Base-by-base conservation (phyloP, 2,797 vertebrate genomes). In the Anabas testudineus region DNA sequence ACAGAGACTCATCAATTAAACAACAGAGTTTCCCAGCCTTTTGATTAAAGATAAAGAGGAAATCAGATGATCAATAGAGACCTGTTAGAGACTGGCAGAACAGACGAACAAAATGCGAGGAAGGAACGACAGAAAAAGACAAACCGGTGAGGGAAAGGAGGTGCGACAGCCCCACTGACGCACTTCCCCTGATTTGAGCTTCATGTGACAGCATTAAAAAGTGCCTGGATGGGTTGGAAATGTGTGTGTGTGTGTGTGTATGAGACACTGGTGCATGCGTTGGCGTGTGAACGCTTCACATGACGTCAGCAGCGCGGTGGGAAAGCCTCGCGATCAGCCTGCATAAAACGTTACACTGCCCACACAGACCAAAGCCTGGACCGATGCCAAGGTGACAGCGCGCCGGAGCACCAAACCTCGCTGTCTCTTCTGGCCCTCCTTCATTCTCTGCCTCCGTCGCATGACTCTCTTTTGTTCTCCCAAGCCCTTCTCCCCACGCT, bases 31-130 rank as follows among this genome's bases (percentile, higher is more conserved):
- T 88, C 81, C 86, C 83, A 86, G 86, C 82, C 91, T 93, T 95
- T 95, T 95, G 93, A 95, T 94, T 94, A 94, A 94, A 94, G 91
- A 94, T 94, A 92, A 94, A 94, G 92, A 91, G 90, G 90, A 94
- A 93, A 92, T 87, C 74, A 68, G 83, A 90, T 85, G 91, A 94
- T 94, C 92, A 94, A 93, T 94, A 86, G 87, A 83, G 89, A 91
- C 82, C 88, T 83, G 74, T 91, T 90, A 89, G 72, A 84, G 80
- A 83, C 70, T 73, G 90, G 80, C 84, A 80, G 74, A 75, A 68
- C 61, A 67, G 71, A 82, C 22, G 78, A 82, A 76, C 82, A 67
- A 71, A 82, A 82, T 61, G 65, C 58, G 77, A 61, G 30, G 46
- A 76, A 37, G 61, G 71, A 61, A 24, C 34, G 73, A 80, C 19